Evolutionary conservation across 2,888 invertebrate genomes (phyloP), one percentile per base, ranked within the genome.

Genomic region (Drosophila bunnanda): DNA sequence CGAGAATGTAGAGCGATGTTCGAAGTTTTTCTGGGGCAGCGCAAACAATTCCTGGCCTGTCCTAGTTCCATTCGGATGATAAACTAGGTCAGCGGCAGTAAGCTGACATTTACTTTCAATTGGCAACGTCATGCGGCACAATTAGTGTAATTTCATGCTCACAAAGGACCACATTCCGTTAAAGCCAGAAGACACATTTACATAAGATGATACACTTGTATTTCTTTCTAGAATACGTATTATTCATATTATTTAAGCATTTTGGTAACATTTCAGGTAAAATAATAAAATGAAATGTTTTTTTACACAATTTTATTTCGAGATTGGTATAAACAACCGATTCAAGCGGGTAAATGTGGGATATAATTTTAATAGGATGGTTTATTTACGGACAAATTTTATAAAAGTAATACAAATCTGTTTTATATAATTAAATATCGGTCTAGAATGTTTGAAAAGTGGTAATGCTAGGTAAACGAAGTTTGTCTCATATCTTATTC

Each of bases 61-160:
- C 64, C 81, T 41, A 85, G 68, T 73, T 71, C 34, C 71, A 69
- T 62, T 68, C 61, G 43, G 41, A 46, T 71, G 65, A 20, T 41
- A 68, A 86, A 86, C 77, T 80, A 72, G 88, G 82, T 88, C 82
- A 88, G 55, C 58, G 15, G n/a, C 36, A 44, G 59, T 56, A 64
- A 53, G 65, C 71, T 67, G 66, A 71, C 70, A 68, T 73, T 69
- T 74, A 71, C 82, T 79, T 70, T 71, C 73, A 60, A 64, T 71
- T 73, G 53, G 39, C 67, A 46, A 67, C 65, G 65, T 69, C 77
- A 80, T 48, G 52, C 39, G 20, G 52, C 50, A 12, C 38, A 46
- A 54, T 56, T 58, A 44, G 28, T 20, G 52, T 44, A 50, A 34
- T 52, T 52, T 52, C 22, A 52, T 32, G 50, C 50, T 22, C 9